A percentile compares a stretch with the other conserved stretches of the same genome.
phyloP scores from a whole-genome alignment of 2,888 invertebrate genomes.

The Drosophila gaucha region DNA sequence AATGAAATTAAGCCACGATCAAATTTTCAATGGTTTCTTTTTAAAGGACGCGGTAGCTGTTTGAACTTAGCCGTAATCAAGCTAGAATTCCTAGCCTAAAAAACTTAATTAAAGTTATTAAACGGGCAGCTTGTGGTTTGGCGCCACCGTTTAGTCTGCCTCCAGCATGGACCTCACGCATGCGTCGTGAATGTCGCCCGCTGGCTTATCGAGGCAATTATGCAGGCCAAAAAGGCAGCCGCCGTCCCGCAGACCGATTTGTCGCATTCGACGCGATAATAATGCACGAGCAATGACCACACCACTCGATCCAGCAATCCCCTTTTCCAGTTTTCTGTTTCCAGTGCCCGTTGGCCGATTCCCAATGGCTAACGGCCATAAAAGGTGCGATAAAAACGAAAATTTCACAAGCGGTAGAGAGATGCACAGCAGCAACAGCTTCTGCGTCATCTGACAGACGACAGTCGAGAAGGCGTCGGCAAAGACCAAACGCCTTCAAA shows the following conservation, averaged over 20 bases:
- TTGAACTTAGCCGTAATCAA: constrained; percentile 33
- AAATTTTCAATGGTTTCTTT: constrained; percentile 8
- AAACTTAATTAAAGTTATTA: constrained; percentile 77
- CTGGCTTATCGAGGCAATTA: constrained; percentile 74
- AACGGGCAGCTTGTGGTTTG: constrained; percentile 62
- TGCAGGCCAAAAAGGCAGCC: constrained; percentile 71
- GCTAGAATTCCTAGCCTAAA: constrained; percentile 33
- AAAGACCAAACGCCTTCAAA: constrained; percentile 79
- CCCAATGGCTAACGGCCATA: constrained; percentile 59
- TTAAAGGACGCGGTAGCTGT: constrained; percentile 13
- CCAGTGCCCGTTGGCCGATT: not conserved
- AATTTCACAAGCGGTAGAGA: constrained; percentile 69
- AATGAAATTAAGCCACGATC: constrained; percentile 50
- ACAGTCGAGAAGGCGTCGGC: constrained; percentile 57
- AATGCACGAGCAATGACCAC: constrained; percentile 67
- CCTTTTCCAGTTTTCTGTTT: not conserved
- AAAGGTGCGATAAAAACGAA: constrained; percentile 80
- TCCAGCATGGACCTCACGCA: constrained; percentile 63
- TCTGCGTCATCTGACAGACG: constrained; percentile 53
- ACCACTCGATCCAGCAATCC: constrained; percentile 26
- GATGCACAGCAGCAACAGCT: constrained; percentile 39
- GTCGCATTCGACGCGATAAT: constrained; percentile 78
- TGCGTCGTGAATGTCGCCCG: constrained; percentile 38
- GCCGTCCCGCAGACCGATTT: constrained; percentile 70
- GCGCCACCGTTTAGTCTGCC: constrained; percentile 69